phyloP scores from a whole-genome alignment of 1,140 invertebrate species.

The Oppia nitens region DNA sequence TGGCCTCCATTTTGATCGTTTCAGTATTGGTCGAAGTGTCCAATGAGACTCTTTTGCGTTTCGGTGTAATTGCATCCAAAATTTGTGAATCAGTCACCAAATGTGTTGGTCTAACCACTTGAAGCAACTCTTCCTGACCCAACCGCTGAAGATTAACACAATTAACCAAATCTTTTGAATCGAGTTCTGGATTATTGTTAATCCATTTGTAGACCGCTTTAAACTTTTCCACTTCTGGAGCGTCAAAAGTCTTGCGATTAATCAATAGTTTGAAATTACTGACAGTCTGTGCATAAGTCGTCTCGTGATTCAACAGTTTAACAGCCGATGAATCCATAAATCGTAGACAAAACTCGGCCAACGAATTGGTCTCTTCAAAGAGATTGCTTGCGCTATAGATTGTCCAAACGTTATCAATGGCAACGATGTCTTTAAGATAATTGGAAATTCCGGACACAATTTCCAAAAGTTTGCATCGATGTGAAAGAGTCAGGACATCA shows the following conservation, averaged over 20 bases:
- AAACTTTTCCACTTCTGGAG: background rate
- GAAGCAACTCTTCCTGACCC: background rate
- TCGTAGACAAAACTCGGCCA: background rate
- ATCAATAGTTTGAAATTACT: background rate
- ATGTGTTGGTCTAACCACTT: background rate
- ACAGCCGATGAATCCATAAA: background rate
- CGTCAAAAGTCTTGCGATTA: background rate
- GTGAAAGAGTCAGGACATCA: background rate
- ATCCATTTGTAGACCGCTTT: background rate
- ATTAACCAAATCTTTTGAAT: background rate
- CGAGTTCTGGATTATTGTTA: background rate
- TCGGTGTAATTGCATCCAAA: background rate
- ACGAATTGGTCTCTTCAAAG: background rate
- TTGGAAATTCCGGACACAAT: background rate
- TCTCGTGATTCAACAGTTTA: background rate
- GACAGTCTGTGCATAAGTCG: background rate
- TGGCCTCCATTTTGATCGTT: background rate
- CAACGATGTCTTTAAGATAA: background rate
- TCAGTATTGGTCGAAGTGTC: background rate
- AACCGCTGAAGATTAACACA: background rate
- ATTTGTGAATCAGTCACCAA: background rate
- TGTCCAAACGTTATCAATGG: background rate
- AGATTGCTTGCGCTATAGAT: background rate
- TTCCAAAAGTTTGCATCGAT: background rate
- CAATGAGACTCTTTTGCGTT: background rate